These are phyloP conservation scores for Antheraea yamamai DNA, from an alignment of 2,888 invertebrate genomes.

Conservation along the genomic window DNA sequence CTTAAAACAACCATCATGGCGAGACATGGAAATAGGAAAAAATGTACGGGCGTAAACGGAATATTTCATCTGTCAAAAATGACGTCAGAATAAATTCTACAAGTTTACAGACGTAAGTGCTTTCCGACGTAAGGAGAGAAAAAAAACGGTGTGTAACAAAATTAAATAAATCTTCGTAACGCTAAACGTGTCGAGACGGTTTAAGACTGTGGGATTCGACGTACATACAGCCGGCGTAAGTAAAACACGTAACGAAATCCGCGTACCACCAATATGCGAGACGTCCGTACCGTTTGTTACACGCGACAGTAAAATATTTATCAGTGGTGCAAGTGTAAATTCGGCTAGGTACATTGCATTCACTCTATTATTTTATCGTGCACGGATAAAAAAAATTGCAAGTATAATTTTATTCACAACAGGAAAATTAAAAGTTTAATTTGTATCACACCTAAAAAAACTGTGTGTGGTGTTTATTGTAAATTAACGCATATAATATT, in stretches of 20 bases:
- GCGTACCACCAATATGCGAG: constrained; percentile 24
- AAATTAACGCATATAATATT: too few species aligned
- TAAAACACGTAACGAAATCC: constrained; percentile 40
- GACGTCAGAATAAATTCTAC: constrained; percentile 17
- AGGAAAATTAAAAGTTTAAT: too few species aligned
- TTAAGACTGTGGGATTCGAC: constrained; percentile 41
- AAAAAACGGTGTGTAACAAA: constrained; percentile 15
- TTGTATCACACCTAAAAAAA: too few species aligned
- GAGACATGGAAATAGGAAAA: not conserved
- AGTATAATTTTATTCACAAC: too few species aligned
- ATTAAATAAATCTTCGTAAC: constrained; percentile 45
- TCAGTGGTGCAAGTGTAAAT: constrained; percentile 4
- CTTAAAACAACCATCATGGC: not conserved
- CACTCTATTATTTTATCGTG: too few species aligned
- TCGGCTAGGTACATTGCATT: too few species aligned
- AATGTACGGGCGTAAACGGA: not conserved
- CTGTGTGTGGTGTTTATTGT: too few species aligned
- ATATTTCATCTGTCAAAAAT: constrained; percentile 15
- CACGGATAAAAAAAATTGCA: too few species aligned
- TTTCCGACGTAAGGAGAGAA: not conserved
- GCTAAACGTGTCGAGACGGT: constrained; percentile 44
- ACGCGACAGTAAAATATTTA: not conserved
- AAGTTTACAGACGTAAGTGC: constrained; percentile 15
- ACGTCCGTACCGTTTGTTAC: not conserved
- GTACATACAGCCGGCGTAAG: constrained; percentile 36